Evolutionary conservation across 2,113 vertebrate species (phyloP), one percentile per base, ranked within the genome.

Genomic region (Epinephelus lanceolatus): DNA sequence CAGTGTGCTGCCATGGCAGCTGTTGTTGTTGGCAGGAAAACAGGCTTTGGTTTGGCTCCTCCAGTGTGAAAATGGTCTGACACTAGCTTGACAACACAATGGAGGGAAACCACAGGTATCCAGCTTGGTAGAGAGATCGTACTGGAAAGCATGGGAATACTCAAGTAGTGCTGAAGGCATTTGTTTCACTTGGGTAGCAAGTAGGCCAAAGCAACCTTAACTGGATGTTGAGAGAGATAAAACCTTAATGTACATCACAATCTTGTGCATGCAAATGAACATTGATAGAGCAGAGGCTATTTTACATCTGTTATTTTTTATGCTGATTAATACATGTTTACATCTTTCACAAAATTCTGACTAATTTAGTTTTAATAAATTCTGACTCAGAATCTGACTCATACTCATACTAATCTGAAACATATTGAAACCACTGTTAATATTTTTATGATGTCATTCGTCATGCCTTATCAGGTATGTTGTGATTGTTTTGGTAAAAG

Each of bases 1-100:
- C 72, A 74, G 52, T 25, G 84, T 90, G 89, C 84, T 53, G 79
- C 81, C 80, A 80, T 86, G 73, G 86, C 90, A 91, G 89, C 89
- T 86, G 89, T 52, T 83, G 78, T 76, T 67, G 86, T 86, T 89
- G 89, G 78, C 90, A 88, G 86, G 78, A 88, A 74, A 74, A 75
- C 12, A 1, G 69, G 49, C 87, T 86, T 67, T 87, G 78, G 83
- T 91, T 90, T 88, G 92, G 79, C 87, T 86, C 40, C 42, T 78
- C 52, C 49, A 60, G 79, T 85, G 80, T 91, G 81, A 87, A 92
- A 93, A 79, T 76, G 77, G 80, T 78, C 77, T 67, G 70, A 89
- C 76, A 37, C 75, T 11, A 84, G 66, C 79, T 71, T 66, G 76
- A 74, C 69, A 76, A 75, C 84, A 90, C 84, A 90, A 81, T 90